Evolutionary conservation across 2,113 vertebrate genomes (phyloP).

Genomic region (Eptesicus fuscus): DNA sequence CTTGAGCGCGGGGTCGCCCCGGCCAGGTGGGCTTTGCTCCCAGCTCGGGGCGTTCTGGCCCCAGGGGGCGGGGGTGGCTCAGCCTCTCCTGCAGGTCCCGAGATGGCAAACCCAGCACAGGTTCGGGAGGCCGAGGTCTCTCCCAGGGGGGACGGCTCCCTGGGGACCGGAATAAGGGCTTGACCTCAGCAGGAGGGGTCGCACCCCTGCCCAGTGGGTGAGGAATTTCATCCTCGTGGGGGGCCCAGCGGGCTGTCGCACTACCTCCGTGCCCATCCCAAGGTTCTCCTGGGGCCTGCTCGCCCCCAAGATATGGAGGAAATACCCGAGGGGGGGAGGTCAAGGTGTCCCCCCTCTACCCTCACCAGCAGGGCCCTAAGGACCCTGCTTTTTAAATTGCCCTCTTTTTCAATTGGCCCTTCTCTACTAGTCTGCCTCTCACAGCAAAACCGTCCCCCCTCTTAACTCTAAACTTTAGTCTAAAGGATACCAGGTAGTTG

Average conservation of each 20-base stretch:
- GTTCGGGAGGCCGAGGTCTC: constrained; percentile 32
- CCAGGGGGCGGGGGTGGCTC: fast-evolving
- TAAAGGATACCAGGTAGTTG: not conserved
- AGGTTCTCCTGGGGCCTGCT: not conserved
- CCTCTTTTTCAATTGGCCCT: not conserved
- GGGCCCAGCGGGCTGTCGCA: not conserved
- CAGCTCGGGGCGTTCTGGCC: constrained; percentile 62
- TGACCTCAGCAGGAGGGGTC: constrained; percentile 62
- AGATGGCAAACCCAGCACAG: constrained; percentile 82
- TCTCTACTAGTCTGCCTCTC: not conserved
- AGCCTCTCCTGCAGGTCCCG: not conserved
- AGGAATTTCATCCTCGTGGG: not conserved
- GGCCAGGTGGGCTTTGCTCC: constrained; percentile 86
- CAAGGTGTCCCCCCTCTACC: not conserved
- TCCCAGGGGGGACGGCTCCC: not conserved
- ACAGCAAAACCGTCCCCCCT: not conserved
- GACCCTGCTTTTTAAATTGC: not conserved
- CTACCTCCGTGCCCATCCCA: not conserved
- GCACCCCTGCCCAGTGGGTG: not conserved
- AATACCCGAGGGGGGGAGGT: not conserved
- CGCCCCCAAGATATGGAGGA: not conserved
- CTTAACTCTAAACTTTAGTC: not conserved
- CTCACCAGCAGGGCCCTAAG: not conserved
- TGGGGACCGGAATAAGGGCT: constrained; percentile 81
- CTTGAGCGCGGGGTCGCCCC: constrained; percentile 83